Base-by-base conservation (phyloP, 1,140 invertebrate species). In the Phymorhynchus buccinoides region DNA sequence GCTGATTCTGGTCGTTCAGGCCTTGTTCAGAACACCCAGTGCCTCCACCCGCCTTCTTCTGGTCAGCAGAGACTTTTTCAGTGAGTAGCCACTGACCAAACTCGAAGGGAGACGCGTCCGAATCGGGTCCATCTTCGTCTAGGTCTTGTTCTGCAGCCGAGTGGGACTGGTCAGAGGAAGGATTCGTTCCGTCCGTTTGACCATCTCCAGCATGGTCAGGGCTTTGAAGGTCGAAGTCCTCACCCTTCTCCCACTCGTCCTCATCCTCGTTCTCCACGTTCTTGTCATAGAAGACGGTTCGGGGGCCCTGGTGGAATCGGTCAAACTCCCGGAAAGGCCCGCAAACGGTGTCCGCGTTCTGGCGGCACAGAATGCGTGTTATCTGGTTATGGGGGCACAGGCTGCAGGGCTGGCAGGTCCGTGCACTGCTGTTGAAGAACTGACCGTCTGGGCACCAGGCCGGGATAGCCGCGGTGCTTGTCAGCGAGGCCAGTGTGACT, bases 251-350 rank as follows among this genome's bases (percentile, higher is more conserved):
- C 78, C 12, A 42, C 66, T 7, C 66, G 39, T 22, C 52, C n/a
- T 83, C 81, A 39, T 83, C 39, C 1, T 32, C 39, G 0, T n/a
- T 3, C 37, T 62, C 35, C 6, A 83, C 62, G 62, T 73, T 62
- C 62, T 41, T 27, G 75, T 80, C 32, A 39, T 41, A 9, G 7
- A 62, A 22, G 44, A 52, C 44, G 48, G 75, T 37, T 7, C 83
- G 80, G 14, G 83, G 71, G 12, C 52, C 77, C 56, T 79, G 84
- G 77, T 78, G 84, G 75, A 84, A 84, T 62, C 44, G 27, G 75
- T 84, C 32, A 52, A 84, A 84, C 52, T 84, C 84, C 22, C 41
- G 14, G 75, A 84, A 84, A 77, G 84, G 48, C 42, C 84, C 73
- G 75, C 84, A 84, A 18, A 84, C 9, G 14, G 84, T 84, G 56